Conservation (phyloP, 2,797 vertebrate genomes). For the Valencia hispanica region DNA sequence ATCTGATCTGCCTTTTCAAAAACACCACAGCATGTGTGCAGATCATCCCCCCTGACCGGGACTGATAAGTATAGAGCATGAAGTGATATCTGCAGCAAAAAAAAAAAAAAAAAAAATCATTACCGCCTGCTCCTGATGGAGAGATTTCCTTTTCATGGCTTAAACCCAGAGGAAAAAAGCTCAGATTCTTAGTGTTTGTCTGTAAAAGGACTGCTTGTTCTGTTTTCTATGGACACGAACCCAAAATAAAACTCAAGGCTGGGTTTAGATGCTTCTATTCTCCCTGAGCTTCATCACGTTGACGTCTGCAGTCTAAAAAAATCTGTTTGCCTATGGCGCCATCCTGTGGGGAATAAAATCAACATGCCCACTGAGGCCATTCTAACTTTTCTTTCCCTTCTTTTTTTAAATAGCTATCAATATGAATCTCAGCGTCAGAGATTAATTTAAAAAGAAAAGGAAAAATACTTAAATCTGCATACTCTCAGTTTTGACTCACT, state of each 20-base stretch:
- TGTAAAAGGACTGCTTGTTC: neutral
- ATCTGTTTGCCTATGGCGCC: conserved; percentile 49
- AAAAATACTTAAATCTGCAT: neutral
- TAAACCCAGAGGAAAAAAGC: conserved; percentile 9
- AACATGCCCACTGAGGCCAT: neutral
- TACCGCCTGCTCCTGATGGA: conserved; percentile 17
- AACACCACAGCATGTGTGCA: conserved; percentile 38
- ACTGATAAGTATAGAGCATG: conserved; percentile 11
- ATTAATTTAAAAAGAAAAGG: neutral
- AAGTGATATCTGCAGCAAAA: conserved; percentile 29
- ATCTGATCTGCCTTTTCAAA: conserved; percentile 53
- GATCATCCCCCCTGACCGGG: conserved; percentile 18
- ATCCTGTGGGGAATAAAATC: conserved; percentile 46
- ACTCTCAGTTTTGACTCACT: neutral
- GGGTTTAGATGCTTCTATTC: conserved; percentile 10
- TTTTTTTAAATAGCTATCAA: neutral
- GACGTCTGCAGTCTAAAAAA: neutral
- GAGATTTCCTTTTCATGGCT: conserved; percentile 30
- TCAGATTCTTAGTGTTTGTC: conserved; percentile 23
- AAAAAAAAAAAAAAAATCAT: conserved; percentile 28
- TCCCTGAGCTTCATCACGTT: neutral
- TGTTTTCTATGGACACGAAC: conserved; percentile 9
- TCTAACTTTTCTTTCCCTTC: neutral
- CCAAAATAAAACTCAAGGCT: conserved; percentile 30
- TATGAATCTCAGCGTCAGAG: neutral